phyloP scores from a whole-genome alignment of 64 coral and sea anemone genomes.

The Montipora efflorescens region DNA sequence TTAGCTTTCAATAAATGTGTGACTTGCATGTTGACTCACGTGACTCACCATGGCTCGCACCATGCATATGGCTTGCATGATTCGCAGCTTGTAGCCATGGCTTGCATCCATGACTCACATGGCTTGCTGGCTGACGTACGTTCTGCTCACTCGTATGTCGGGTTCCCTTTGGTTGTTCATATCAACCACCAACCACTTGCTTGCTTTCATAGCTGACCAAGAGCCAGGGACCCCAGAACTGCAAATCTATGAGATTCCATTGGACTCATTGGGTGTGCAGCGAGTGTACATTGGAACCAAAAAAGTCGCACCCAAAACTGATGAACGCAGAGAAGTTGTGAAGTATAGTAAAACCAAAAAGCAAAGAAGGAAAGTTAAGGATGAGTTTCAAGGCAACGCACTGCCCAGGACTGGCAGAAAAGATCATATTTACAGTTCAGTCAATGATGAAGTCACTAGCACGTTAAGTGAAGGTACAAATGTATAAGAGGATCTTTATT shows the following conservation, averaged over 20 bases:
- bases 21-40: too few species aligned
- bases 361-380: constrained; percentile 64
- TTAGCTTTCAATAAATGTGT: too few species aligned
- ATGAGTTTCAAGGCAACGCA: constrained; percentile 3
- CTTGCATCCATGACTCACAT: too few species aligned
- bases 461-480: constrained; percentile 61
- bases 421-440: constrained; percentile 63
- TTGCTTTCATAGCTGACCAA: constrained; percentile 57
- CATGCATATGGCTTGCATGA: too few species aligned
- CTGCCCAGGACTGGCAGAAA: constrained; percentile 14
- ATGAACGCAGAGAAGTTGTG: constrained; percentile 10
- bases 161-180: not conserved
- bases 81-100: too few species aligned
- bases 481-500: not conserved
- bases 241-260: constrained; percentile 91
- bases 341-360: constrained; percentile 31
- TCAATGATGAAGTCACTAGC: constrained; percentile 55
- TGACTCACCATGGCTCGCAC: too few species aligned
- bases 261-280: constrained; percentile 69
- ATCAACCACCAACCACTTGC: not conserved
- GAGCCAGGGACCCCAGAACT: constrained; percentile 75
- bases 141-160: too few species aligned
- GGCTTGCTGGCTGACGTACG: too few species aligned
- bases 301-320: constrained; percentile 68
- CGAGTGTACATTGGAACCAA: constrained; percentile 73